Evolutionary conservation across 2,797 vertebrate species (phyloP).

Genomic region (Chaetophractus vellerosus): DNA sequence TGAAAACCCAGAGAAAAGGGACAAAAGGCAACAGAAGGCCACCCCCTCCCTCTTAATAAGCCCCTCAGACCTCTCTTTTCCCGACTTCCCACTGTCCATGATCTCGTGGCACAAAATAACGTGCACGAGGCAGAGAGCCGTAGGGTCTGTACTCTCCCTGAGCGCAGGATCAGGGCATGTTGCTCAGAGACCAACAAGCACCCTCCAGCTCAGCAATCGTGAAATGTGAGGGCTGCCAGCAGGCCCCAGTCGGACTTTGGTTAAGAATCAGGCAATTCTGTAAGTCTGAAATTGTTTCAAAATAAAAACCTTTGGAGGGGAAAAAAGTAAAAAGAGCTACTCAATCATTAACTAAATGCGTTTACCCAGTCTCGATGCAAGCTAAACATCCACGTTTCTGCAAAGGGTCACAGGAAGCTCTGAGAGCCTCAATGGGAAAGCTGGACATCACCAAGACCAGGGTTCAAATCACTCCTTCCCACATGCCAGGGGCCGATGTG

Average conservation of each 20-base stretch:
- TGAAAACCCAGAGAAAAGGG: neutral
- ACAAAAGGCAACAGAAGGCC: neutral
- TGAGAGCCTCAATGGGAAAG: neutral
- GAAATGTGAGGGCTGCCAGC: rapidly evolving
- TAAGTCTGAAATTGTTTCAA: no score
- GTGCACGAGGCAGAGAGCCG: neutral
- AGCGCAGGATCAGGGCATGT: neutral
- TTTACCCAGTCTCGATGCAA: neutral
- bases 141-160: neutral
- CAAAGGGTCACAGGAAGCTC: neutral
- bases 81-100: no score
- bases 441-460: neutral
- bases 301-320: no score
- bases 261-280: neutral
- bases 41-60: no score
- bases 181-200: neutral
- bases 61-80: no score
- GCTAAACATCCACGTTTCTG: neutral
- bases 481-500: no score
- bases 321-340: no score
- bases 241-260: rapidly evolving
- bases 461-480: neutral
- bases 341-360: no score
- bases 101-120: no score
- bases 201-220: rapidly evolving